Evolutionary conservation across 2,888 invertebrate genomes (phyloP), one percentile per base, ranked within the genome.

Genomic region (Cryptocephalus primarius): DNA sequence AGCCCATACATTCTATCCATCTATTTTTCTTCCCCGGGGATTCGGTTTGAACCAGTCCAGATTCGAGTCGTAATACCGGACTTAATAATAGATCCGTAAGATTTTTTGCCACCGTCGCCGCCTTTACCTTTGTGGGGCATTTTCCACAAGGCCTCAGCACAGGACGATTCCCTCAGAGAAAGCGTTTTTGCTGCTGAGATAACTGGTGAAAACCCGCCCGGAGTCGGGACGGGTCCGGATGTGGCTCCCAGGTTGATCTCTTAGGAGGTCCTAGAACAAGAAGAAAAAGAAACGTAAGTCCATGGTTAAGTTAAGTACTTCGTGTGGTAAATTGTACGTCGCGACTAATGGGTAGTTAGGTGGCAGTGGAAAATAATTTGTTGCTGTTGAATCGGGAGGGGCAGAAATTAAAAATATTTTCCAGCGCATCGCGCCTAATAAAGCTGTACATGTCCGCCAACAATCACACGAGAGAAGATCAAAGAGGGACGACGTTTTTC

Each of bases 71-170:
- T 36, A 36, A 36, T 12, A 36, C 22, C 2, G 22, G 22, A 6
- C 22, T 22, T 22, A 22, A 22, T 22, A 22, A 22, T 22, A 22
- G 22, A 22, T 22, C 22, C 22, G 22, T 22, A 22, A 22, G 22
- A 22, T 22, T 4, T 2, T 4, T 22, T 22, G 2, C 6, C 6
- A 2, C 22, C 22, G 22, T 6, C 22, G 22, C 6, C 22, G 22
- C 12, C 12, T 34, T 47, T 72, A 87, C 87, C 87, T 85, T 87
- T 87, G 72, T 87, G 86, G 57, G 87, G 87, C 86, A 87, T 87
- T 74, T 87, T 86, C 85, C 85, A 86, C 70, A 85, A 83, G 61
- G 85, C 82, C 67, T 83, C 82, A 58, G 80, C 80, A 76, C 79
- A 79, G 72, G 78, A 77, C 71, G 82, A 79, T 72, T 82, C 83